These are phyloP conservation scores for Cartodere bifasciata DNA, from an alignment of 2,888 invertebrate species.

Conservation along the genomic window DNA sequence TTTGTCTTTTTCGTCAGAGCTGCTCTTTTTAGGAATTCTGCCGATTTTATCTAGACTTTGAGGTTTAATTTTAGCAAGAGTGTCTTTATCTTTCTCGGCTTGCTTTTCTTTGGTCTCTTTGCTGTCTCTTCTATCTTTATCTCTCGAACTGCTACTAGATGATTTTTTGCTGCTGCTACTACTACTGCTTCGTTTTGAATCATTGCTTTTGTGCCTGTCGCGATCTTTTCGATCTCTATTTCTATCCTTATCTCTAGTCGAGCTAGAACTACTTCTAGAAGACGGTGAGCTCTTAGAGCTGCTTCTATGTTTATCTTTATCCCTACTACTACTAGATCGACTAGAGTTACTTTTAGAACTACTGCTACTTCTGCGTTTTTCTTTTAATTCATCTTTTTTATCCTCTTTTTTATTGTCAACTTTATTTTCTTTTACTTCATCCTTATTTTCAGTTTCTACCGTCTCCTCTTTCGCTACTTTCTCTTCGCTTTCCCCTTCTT, in stretches of 20 bases:
- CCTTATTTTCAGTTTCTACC: constrained; percentile 9
- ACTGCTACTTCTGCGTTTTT: constrained; percentile 14
- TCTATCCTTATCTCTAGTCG: constrained; percentile 30
- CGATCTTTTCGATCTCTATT: constrained; percentile 24
- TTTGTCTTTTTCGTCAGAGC: constrained; percentile 31
- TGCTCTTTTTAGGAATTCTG: constrained; percentile 60
- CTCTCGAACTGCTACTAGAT: constrained; percentile 20
- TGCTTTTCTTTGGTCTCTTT: constrained; percentile 38
- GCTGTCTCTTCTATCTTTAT: constrained; percentile 23
- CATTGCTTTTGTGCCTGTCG: constrained; percentile 24
- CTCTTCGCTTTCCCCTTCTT: constrained; percentile 26
- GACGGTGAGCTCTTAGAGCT: constrained; percentile 25
- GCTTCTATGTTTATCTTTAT: constrained; percentile 30
- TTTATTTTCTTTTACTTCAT: constrained; percentile 17
- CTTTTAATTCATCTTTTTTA: constrained; percentile 9
- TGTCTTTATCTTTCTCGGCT: constrained; percentile 55
- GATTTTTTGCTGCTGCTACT: constrained; percentile 20
- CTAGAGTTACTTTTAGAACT: constrained; percentile 16
- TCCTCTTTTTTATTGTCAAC: constrained; percentile 14
- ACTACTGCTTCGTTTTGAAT: constrained; percentile 19
- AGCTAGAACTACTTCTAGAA: constrained; percentile 23
- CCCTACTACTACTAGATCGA: constrained; percentile 16
- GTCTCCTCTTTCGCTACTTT: constrained; percentile 5
- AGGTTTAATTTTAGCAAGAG: constrained; percentile 51
- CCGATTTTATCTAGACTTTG: constrained; percentile 62